Conservation (phyloP, 37 sponge, comb jelly and placozoan genomes). For the Amphimedon queenslandica region DNA sequence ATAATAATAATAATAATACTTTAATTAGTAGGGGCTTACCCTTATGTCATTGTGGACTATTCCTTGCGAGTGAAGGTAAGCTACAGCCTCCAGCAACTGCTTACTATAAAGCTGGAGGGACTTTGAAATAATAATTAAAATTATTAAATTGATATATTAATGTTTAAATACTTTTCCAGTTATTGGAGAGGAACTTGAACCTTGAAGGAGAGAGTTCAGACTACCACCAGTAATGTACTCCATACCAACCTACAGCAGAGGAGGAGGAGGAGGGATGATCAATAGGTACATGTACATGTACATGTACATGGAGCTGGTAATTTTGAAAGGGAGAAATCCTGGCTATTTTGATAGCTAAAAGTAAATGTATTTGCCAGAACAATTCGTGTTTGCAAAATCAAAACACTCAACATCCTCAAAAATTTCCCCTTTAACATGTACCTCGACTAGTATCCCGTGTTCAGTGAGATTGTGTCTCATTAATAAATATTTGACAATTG, state of each 20-base stretch:
- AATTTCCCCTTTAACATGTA: too few species aligned
- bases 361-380: too few species aligned
- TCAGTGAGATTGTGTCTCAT: constrained; percentile 30
- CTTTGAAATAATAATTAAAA: constrained; percentile 35
- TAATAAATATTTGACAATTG: constrained; percentile 49
- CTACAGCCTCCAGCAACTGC: constrained; percentile 67
- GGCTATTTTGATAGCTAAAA: too few species aligned
- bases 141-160: background rate
- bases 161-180: constrained; percentile 26
- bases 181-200: constrained; percentile 30
- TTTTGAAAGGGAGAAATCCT: too few species aligned
- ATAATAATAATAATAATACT: background rate
- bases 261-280: too few species aligned
- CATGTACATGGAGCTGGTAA: too few species aligned
- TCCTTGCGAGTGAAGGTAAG: constrained; percentile 71
- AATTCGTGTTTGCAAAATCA: too few species aligned
- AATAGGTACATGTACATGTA: too few species aligned
- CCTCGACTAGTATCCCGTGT: constrained; percentile 49
- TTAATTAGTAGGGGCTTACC: constrained; percentile 53
- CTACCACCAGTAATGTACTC: constrained; percentile 66
- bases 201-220: constrained; percentile 21
- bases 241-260: constrained; percentile 39
- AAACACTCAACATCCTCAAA: too few species aligned
- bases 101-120: constrained; percentile 33
- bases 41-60: constrained; percentile 79